A percentile compares a stretch with the other conserved stretches of the same genome.
phyloP scores from a whole-genome alignment of 2,113 vertebrate species.

The Ophthalmolycus amberensis region DNA sequence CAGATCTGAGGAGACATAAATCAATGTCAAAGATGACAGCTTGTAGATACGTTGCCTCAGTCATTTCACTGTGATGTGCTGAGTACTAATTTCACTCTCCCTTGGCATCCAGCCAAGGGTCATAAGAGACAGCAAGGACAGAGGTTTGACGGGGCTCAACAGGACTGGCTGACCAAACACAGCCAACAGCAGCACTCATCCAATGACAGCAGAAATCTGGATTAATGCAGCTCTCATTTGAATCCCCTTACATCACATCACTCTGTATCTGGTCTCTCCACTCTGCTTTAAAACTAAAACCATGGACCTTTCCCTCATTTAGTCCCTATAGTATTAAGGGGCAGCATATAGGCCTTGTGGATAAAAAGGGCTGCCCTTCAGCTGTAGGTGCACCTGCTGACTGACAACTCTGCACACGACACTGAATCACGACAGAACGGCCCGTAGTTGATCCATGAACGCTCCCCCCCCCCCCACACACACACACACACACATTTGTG shows the following conservation, averaged over 20 bases:
- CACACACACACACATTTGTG: too few species aligned
- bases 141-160: slow-evolving; percentile 35
- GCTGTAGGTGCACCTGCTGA: too few species aligned
- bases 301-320: neutral
- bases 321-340: neutral
- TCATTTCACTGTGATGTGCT: slow-evolving; percentile 41
- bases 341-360: neutral
- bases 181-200: slow-evolving; percentile 57
- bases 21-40: slow-evolving; percentile 54
- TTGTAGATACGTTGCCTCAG: slow-evolving; percentile 40
- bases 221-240: slow-evolving; percentile 68
- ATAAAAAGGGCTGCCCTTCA: too few species aligned
- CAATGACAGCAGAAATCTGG: slow-evolving; percentile 69
- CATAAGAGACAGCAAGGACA: slow-evolving; percentile 47
- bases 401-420: neutral
- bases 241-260: slow-evolving; percentile 75
- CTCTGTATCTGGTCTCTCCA: slow-evolving; percentile 35
- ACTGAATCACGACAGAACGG: neutral
- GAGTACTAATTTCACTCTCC: slow-evolving; percentile 60
- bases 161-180: slow-evolving; percentile 41
- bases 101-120: slow-evolving; percentile 41
- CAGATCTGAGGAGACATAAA: slow-evolving; percentile 46
- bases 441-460: too few species aligned
- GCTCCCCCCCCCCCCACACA: too few species aligned
- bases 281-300: slow-evolving; percentile 38